These are phyloP conservation scores for Lerista edwardsae DNA, from an alignment of 2,797 vertebrate species.

Conservation along the genomic window DNA sequence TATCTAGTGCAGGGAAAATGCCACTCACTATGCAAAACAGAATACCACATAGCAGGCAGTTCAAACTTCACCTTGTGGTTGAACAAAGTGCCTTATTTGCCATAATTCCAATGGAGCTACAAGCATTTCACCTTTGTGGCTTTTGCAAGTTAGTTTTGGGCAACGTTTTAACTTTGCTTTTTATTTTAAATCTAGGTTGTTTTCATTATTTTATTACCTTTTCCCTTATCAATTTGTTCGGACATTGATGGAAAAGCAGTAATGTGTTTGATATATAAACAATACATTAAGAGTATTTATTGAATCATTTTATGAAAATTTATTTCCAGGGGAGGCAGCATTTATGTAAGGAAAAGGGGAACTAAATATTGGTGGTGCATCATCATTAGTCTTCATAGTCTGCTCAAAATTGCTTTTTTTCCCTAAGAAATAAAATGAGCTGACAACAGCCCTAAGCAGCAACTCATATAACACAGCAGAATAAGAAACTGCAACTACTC, in stretches of 20 bases:
- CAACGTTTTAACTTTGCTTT: background rate
- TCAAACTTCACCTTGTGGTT: background rate
- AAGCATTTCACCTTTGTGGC: background rate
- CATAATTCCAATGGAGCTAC: background rate
- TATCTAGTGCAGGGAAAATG: background rate
- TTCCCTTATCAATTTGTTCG: background rate
- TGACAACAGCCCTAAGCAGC: background rate
- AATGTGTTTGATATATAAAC: background rate
- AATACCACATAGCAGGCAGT: background rate
- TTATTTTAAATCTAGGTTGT: background rate
- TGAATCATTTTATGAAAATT: background rate
- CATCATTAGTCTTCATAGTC: background rate
- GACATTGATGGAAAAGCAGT: background rate
- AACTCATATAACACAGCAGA: background rate
- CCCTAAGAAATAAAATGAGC: background rate
- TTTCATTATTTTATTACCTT: background rate
- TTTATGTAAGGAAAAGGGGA: constrained; percentile 1
- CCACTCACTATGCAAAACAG: background rate
- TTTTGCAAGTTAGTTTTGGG: background rate
- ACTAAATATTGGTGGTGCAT: background rate
- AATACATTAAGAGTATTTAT: background rate
- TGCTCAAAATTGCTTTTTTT: background rate
- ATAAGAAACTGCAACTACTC: background rate
- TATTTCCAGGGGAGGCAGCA: background rate
- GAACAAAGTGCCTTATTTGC: background rate